Evolutionary conservation across 2,888 invertebrate species (phyloP), one percentile per base, ranked within the genome.

Genomic region (Aplocera efformata): DNA sequence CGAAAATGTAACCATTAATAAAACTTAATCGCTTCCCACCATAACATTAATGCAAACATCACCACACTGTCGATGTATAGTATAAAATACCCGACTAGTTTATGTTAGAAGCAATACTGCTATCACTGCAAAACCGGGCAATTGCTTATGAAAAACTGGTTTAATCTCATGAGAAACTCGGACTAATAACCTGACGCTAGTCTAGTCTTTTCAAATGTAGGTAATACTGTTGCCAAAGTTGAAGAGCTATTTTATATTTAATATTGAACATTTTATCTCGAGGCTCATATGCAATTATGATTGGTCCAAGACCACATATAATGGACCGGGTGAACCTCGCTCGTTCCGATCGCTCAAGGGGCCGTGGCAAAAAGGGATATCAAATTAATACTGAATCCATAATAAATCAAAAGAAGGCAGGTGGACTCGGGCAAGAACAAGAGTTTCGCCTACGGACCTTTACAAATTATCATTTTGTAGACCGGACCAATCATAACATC

Each of bases 311-410:
- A 79, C 77, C 76, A 76, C 77, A 76, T 82, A 82, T 86, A 85
- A 86, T 83, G 79, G 76, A 70, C 72, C 63, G 74, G 67, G 71
- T 68, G 71, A 80, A 73, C 71, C 66, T 60, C 70, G 72, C 74
- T 72, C 78, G 77, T 69, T 73, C 71, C 60, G 63, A 85, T 79
- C 82, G 88, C 88, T 85, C 72, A 82, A 85, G 88, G 88, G 85
- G 80, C 69, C 68, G 71, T 60, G 70, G 80, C 83, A 84, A 83
- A 83, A 85, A 84, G 85, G 88, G 79, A 86, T 86, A 88, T 86
- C 86, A 86, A 86, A 88, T 88, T 88, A 88, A 85, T 88, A 82
- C 78, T 84, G 86, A 86, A 86, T 88, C 79, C 85, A 84, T 86
- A 85, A 88, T 88, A 88, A 88, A 88, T 88, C 88, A 86, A 80